Conservation (phyloP, 1,140 invertebrate genomes). For the Zaprionus vittiger region DNA sequence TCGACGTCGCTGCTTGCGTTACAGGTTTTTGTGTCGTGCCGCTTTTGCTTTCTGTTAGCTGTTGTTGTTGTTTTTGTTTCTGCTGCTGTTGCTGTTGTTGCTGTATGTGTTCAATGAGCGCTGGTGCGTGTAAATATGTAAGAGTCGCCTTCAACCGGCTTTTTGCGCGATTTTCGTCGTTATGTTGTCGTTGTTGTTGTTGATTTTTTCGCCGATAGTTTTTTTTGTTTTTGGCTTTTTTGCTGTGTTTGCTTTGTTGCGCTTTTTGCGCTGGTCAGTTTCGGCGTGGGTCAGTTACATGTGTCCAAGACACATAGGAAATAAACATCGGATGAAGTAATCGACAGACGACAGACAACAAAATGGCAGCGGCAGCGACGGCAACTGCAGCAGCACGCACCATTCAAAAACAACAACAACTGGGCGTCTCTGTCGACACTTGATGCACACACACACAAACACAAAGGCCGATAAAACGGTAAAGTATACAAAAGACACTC, state of each 20-base stretch:
- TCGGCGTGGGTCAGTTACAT: conserved; percentile 38
- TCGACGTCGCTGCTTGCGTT: conserved; percentile 44
- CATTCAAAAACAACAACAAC: conserved; percentile 19
- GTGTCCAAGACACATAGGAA: conserved; percentile 64
- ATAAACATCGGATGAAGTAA: conserved; percentile 77
- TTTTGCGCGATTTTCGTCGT: conserved; percentile 66
- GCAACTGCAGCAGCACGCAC: conserved; percentile 26
- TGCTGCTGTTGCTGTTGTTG: conserved; percentile 36
- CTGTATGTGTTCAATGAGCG: conserved; percentile 77
- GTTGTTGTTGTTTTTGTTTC: conserved; percentile 27
- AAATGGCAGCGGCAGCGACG: conserved; percentile 32
- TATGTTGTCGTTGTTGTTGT: conserved; percentile 26
- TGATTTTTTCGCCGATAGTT: conserved; percentile 20
- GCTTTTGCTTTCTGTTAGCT: conserved; percentile 57
- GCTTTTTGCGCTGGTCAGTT: conserved; percentile 75
- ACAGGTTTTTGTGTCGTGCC: conserved; percentile 77
- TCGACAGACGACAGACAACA: conserved; percentile 26
- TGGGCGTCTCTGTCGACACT: conserved; percentile 39
- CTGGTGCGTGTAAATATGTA: conserved; percentile 81
- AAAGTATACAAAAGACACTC: conserved; percentile 27
- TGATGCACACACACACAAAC: conserved; percentile 54
- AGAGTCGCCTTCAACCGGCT: conserved; percentile 82
- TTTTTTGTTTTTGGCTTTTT: conserved; percentile 19
- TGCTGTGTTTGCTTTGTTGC: conserved; percentile 37
- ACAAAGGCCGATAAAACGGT: conserved; percentile 35